Percentiles rank a stretch among this genome's conserved stretches.
These are phyloP conservation scores for Macrophya annulata DNA, from an alignment of 2,888 invertebrate species.

Conservation along the genomic window DNA sequence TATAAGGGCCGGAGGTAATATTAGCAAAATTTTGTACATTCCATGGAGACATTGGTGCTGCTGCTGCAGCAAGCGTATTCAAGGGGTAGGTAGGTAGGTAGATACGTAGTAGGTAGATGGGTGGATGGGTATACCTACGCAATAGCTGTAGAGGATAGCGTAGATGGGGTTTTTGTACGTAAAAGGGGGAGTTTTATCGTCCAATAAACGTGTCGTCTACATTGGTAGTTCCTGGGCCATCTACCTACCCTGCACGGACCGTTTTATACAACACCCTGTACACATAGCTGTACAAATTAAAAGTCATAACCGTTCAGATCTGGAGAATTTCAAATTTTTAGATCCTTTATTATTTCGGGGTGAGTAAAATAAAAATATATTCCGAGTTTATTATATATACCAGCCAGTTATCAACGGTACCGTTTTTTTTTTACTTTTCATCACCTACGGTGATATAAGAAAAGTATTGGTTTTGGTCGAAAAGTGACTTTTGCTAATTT, in stretches of 20 bases:
- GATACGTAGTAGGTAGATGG: constrained; percentile 30
- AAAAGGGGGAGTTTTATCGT: constrained; percentile 74
- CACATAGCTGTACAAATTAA: constrained; percentile 44
- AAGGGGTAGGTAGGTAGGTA: constrained; percentile 28
- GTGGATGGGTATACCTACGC: constrained; percentile 1
- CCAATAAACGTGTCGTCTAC: constrained; percentile 77
- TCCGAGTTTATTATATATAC: constrained; percentile 3
- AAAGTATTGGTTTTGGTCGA: too few relatives aligned
- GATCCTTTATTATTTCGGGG: not conserved
- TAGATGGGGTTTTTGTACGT: constrained; percentile 27
- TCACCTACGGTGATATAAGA: too few relatives aligned
- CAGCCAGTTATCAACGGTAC: constrained; percentile 35
- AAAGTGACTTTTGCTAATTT: too few relatives aligned
- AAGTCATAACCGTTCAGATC: constrained; percentile 43
- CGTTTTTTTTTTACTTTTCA: too few relatives aligned
- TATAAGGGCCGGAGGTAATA: constrained; percentile 63
- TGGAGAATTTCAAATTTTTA: constrained; percentile 30
- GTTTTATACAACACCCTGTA: constrained; percentile 47
- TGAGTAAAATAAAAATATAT: not conserved
- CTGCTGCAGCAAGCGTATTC: constrained; percentile 27
- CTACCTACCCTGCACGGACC: not conserved
- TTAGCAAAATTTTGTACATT: constrained; percentile 75
- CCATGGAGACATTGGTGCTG: constrained; percentile 67
- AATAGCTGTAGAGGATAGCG: constrained; percentile 21
- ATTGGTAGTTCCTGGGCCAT: constrained; percentile 62